phyloP scores from a whole-genome alignment of 2,888 invertebrate species.

The Odontothrips loti region DNA sequence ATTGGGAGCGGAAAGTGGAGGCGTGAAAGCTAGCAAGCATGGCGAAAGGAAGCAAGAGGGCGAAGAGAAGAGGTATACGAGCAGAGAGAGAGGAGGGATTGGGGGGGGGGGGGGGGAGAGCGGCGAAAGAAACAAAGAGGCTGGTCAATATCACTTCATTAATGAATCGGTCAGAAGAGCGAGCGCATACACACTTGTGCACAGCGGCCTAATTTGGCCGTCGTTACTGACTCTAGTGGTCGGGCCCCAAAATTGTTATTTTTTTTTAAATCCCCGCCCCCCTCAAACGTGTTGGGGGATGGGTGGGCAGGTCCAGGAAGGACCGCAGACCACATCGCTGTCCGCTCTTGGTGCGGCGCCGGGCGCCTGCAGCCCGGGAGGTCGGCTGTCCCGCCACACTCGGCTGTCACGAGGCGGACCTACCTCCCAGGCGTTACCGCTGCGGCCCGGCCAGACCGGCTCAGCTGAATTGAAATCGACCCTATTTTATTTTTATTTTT shows the following conservation, averaged over 20 bases:
- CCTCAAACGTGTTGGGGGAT: no score
- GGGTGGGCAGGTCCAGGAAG: no score
- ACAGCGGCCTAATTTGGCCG: no score
- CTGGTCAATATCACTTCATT: neutral
- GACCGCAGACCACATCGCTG: no score
- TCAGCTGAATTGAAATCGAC: no score
- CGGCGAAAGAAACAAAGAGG: neutral
- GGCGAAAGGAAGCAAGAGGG: neutral
- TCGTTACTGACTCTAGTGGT: no score
- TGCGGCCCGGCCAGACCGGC: neutral
- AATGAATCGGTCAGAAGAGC: neutral
- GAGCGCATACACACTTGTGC: no score
- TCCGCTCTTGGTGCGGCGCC: no score
- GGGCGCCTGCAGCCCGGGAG: neutral
- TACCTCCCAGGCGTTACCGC: neutral
- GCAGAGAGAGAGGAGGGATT: neutral
- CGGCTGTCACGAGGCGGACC: neutral
- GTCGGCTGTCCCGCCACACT: neutral
- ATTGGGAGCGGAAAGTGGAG: constrained; percentile 3
- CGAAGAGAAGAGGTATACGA: neutral
- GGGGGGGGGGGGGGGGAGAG: neutral
- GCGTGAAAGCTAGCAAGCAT: neutral
- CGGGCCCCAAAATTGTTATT: no score
- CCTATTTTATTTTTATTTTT: no score
- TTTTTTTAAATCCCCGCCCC: no score